Evolutionary conservation across 2,797 vertebrate species (phyloP).

Genomic region (Macroramphosus scolopax): DNA sequence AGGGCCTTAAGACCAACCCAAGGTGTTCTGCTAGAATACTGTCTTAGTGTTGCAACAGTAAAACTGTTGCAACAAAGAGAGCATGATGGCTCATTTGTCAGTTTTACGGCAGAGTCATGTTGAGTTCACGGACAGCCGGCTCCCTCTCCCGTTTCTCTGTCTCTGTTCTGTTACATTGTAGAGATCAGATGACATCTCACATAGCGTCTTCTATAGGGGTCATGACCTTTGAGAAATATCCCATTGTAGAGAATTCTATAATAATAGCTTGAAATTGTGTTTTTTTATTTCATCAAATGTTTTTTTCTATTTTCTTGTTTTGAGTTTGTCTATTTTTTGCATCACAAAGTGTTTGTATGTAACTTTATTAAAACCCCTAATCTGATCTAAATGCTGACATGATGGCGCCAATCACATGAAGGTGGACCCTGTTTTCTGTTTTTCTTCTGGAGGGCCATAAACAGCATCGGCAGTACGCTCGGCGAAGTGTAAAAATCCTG

Average conservation of each 20-base stretch:
- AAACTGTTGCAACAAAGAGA: too few species aligned
- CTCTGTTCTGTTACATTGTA: slow-evolving; percentile 49
- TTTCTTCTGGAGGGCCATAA: slow-evolving; percentile 29
- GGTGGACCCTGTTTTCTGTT: slow-evolving; percentile 21
- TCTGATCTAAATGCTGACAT: slow-evolving; percentile 41
- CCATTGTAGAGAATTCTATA: slow-evolving; percentile 9
- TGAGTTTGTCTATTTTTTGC: too few species aligned
- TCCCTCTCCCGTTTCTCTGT: slow-evolving; percentile 58
- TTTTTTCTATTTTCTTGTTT: too few species aligned
- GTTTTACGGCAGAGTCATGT: slow-evolving; percentile 56
- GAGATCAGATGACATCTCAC: slow-evolving; percentile 64
- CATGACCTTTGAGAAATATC: slow-evolving; percentile 32
- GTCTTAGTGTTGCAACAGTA: slow-evolving; percentile 35
- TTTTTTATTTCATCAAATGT: too few species aligned
- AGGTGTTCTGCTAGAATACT: slow-evolving; percentile 34
- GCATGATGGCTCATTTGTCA: slow-evolving; percentile 53
- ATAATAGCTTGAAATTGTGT: background rate
- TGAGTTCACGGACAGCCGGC: slow-evolving; percentile 59
- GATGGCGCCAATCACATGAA: slow-evolving; percentile 27
- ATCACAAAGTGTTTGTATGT: background rate
- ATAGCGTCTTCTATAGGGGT: slow-evolving; percentile 40
- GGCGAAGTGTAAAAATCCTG: slow-evolving; percentile 49
- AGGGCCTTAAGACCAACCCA: slow-evolving; percentile 31
- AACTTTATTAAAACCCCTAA: slow-evolving; percentile 27
- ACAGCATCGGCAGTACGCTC: slow-evolving; percentile 28